Evolutionary conservation across 2,113 vertebrate genomes (phyloP).

Genomic region (Etheostoma spectabile): DNA sequence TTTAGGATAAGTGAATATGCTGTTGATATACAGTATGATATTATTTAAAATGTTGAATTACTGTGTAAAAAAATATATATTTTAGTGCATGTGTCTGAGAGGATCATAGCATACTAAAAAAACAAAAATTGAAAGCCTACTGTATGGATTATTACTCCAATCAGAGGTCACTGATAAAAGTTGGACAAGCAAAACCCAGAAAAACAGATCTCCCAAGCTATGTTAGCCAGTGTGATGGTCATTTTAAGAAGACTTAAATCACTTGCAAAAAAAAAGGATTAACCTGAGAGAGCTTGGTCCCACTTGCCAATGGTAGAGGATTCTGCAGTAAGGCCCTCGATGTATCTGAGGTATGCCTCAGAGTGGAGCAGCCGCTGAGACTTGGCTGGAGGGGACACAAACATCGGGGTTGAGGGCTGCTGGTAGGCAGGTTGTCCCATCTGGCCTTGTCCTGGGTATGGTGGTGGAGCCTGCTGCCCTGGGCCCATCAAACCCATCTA

Average conservation of each 20-base stretch:
- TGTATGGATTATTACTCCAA: background rate
- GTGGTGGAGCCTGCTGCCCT: constrained; percentile 92
- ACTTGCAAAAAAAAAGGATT: background rate
- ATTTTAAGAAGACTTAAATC: background rate
- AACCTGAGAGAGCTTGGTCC: constrained; percentile 97
- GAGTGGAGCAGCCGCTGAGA: constrained; percentile 97
- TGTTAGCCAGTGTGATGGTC: background rate
- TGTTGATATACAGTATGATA: background rate
- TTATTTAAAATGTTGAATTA: background rate
- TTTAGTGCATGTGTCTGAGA: background rate
- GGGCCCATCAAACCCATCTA: constrained; percentile 88
- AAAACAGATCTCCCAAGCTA: background rate
- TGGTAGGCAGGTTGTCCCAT: constrained; percentile 88
- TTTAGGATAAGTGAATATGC: background rate
- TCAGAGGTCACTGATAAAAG: background rate
- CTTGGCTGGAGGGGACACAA: constrained; percentile 96
- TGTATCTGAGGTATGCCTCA: constrained; percentile 97
- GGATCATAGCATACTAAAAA: background rate
- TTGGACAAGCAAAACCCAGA: background rate
- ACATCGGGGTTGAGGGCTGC: constrained; percentile 95
- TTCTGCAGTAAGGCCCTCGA: constrained; percentile 95
- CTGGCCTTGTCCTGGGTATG: constrained; percentile 91
- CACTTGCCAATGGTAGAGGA: constrained; percentile 96
- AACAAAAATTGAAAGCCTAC: background rate
- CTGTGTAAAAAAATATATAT: background rate